Base-by-base conservation (phyloP, 2,797 vertebrate species). In the Thalassophryne amazonica region DNA sequence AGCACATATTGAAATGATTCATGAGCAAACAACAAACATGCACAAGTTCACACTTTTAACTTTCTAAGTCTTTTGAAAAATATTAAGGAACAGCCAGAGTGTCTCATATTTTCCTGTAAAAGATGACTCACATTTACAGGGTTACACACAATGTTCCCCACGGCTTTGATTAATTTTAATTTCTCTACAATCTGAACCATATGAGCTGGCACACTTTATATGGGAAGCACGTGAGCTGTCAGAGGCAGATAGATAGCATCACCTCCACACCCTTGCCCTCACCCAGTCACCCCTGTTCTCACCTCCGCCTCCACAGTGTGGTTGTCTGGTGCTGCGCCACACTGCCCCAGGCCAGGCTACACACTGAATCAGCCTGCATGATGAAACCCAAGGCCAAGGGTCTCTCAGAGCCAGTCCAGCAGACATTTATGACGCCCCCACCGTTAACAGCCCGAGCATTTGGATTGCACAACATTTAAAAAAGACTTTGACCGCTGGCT, bases 231-330 rank as follows among this genome's bases (percentile, higher is more conserved):
- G 78, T 81, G 86, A 91, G 91, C 91, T 93, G 91, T 92, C 89
- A 91, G 85, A 89, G 86, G 85, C 87, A 93, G 93, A 93, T 86
- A 88, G 88, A 86, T 90, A 59, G 57, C 56, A 68, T 71, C 60
- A 81, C 56, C 55, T 36, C 36, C 18, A 24, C 60, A 53, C 69
- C 57, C 51, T 60, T 73, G 69, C 50, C 65, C 73, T 66, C 22
- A 7, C 9, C 3, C 48, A 53, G 20, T 80, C 58, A 55, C 54
- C 69, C 57, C 37, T 17, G 23, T 46, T 40, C 46, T 69, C 88
- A 91, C 90, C 89, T 91, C 91, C 92, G 90, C 90, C 92, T 83
- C 67, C 92, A 87, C 86, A 86, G 89, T 86, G 90, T 85, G 90
- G 88, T 87, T 74, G 64, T 64, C 57, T 64, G 58, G 57, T 51